These are phyloP conservation scores for Antedon mediterranea DNA, from an alignment of 53 echinoderm and acorn worm species.

Conservation along the genomic window DNA sequence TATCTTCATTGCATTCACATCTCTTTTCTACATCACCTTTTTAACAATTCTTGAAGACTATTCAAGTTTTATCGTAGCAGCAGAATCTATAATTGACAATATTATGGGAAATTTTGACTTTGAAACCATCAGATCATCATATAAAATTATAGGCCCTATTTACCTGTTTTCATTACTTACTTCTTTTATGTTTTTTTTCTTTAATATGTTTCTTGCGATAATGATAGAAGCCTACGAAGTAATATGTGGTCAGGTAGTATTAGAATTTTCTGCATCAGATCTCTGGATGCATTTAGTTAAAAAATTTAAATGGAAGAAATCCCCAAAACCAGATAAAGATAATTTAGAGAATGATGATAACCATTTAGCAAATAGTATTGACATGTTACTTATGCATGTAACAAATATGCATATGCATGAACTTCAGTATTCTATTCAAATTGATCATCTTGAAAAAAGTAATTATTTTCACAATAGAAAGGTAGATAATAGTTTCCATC, in stretches of 20 bases:
- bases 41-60: neutral
- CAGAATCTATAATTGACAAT: neutral
- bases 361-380: neutral
- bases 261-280: neutral
- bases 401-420: neutral
- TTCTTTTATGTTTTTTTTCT: neutral
- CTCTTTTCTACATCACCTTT: neutral
- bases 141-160: neutral
- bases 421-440: neutral
- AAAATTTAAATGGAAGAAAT: neutral
- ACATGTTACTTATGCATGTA: neutral
- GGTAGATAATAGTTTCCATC: no score
- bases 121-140: neutral
- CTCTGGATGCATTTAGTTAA: neutral
- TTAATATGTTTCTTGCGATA: neutral
- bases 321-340: neutral
- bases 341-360: neutral
- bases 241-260: neutral
- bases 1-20: neutral
- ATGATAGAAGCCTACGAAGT: neutral
- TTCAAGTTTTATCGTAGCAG: neutral
- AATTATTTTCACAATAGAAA: no score
- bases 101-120: neutral
- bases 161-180: neutral
- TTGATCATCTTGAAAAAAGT: neutral